phyloP scores from a whole-genome alignment of 23 tunicate genomes.

The Botrylloides violaceus region DNA sequence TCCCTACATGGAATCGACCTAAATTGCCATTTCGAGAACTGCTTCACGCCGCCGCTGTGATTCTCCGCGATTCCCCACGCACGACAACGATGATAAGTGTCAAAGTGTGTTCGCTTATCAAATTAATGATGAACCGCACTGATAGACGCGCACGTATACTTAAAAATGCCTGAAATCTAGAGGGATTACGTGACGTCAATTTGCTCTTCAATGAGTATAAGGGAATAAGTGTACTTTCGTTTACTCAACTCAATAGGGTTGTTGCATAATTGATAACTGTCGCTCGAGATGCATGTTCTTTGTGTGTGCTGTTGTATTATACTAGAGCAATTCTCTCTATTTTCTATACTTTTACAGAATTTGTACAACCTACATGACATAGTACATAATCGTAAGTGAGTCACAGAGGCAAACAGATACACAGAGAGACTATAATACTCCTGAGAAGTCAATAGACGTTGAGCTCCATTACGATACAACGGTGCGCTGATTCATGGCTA shows the following conservation, averaged over 20 bases:
- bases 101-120: too few species aligned
- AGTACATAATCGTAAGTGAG: neutral
- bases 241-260: neutral
- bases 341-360: neutral
- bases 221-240: neutral
- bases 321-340: neutral
- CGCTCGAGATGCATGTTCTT: neutral
- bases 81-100: too few species aligned
- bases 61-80: too few species aligned
- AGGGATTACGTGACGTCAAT: neutral
- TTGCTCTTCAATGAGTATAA: neutral
- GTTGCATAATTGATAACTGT: neutral
- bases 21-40: too few species aligned
- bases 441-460: neutral
- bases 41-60: too few species aligned
- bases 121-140: too few species aligned
- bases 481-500: neutral
- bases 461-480: neutral
- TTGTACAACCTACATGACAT: neutral
- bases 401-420: neutral
- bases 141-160: too few species aligned
- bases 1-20: too few species aligned
- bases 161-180: too few species aligned
- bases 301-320: neutral
- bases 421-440: neutral